Evolutionary conservation across 2,888 invertebrate genomes (phyloP).

Genomic region (Drosophila tanythrix): DNA sequence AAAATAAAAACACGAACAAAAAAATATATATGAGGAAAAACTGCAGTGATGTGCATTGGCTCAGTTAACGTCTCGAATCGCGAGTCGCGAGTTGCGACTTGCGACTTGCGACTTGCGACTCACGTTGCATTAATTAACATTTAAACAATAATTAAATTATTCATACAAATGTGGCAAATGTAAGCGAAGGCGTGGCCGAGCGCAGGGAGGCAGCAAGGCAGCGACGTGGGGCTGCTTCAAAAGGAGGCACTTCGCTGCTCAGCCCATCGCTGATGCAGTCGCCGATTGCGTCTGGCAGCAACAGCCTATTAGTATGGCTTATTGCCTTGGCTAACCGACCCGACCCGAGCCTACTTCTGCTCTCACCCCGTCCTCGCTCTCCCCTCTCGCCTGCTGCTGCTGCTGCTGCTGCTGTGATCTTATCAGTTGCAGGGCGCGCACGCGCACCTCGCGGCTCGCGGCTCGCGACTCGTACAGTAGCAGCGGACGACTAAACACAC

Average conservation of each 20-base stretch:
- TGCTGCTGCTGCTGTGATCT: conserved; percentile 49
- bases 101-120: conserved; percentile 44
- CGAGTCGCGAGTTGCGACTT: conserved; percentile 21
- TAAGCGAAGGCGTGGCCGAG: conserved; percentile 35
- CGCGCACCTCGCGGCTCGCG: conserved; percentile 63
- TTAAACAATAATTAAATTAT: conserved; percentile 84
- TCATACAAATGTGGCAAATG: conserved; percentile 81
- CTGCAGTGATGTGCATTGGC: conserved; percentile 53
- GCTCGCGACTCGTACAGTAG: conserved; percentile 30
- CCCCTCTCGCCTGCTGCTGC: background rate
- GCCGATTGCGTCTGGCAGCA: conserved; percentile 57
- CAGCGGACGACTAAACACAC: conserved; percentile 9
- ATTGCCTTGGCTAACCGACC: conserved; percentile 63
- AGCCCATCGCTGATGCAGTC: conserved; percentile 51
- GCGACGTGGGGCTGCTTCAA: background rate
- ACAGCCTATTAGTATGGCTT: conserved; percentile 78
- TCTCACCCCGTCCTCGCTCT: background rate
- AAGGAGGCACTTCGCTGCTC: conserved; percentile 42
- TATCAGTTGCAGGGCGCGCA: conserved; percentile 71
- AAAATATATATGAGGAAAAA: conserved; percentile 1
- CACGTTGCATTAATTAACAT: conserved; percentile 84
- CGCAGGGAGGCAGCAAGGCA: background rate
- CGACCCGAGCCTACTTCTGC: conserved; percentile 15
- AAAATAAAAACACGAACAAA: conserved; percentile 26
- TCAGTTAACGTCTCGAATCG: conserved; percentile 33